Base-by-base conservation (phyloP, 2,888 invertebrate genomes). In the Lycophotia porphyrea region DNA sequence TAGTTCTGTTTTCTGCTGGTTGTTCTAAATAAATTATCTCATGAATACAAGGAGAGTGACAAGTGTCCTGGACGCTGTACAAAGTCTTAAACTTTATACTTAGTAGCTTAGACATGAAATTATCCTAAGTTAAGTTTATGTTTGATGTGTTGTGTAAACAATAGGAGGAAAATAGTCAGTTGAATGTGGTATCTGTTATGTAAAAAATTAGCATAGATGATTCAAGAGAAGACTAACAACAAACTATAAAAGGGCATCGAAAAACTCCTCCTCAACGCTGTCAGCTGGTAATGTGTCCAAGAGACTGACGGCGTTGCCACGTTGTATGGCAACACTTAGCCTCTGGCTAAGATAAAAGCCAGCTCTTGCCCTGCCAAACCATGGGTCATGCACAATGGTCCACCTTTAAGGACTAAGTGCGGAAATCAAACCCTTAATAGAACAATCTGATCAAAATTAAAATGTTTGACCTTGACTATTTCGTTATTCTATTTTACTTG, bases 111-210 rank as follows among this genome's bases (percentile, higher is more conserved):
- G 0, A 34, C 1, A 79, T 42, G 42, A 65, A 31, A 18, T 58
- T 8, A 31, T 36, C 27, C 2, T 75, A 68, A 11, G 31, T 27
- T 34, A 49, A 9, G 31, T 27, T 31, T 39, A 7, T 34, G 21
- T 31, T 27, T 15, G 9, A 34, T 60, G 39, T 49, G 21, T 61
- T 74, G 39, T 60, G 9, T 58, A 58, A 34, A 74, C 27, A 75
- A 49, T 49, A 9, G 3, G 24, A 42, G 74, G 76, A 49, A 47
- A 74, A 49, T 34, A 7, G 7, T 27, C 13, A 27, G 27, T 55
- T 24, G 27, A 39, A 39, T 47, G 36, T 74, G 8, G 36, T 39
- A 24, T 31, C 24, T 31, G 58, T 39, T 74, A 42, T 24, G 73
- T 39, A 60, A 72, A 15, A 11, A 68, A 42, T 71, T 58, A 72